Evolutionary conservation across 2,113 vertebrate species (phyloP).

Genomic region (Cyprinodon brontotheroides): DNA sequence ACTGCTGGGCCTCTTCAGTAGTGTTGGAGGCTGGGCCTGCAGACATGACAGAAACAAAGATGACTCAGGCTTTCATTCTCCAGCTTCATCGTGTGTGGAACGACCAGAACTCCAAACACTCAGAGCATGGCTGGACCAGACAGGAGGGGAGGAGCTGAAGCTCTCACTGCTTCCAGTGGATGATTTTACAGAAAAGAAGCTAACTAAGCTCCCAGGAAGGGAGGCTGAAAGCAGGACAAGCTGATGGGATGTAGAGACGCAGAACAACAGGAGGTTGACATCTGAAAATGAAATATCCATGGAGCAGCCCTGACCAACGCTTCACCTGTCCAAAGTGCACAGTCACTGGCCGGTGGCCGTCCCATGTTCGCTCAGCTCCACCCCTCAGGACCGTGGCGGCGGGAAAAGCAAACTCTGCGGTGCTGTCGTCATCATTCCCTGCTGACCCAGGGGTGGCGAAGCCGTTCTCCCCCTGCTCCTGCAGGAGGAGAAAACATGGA

Average conservation of each 20-base stretch:
- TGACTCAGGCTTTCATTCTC: not conserved
- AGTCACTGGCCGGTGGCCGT: conserved; percentile 88
- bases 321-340: conserved; percentile 93
- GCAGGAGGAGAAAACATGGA: conserved; percentile 41
- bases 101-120: not conserved
- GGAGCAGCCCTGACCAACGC: too few relatives aligned
- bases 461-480: conserved; percentile 94
- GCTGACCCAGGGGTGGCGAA: conserved; percentile 77
- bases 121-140: not conserved
- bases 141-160: not conserved
- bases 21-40: conserved; percentile 88
- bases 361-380: conserved; percentile 70
- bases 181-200: not conserved
- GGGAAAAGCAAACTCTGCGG: conserved; percentile 41
- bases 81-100: not conserved
- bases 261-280: too few relatives aligned
- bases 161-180: not conserved
- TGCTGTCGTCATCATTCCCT: conserved; percentile 66
- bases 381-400: conserved; percentile 81
- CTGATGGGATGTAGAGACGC: not conserved
- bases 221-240: not conserved
- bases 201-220: not conserved
- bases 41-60: not conserved
- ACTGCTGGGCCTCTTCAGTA: conserved; percentile 89
- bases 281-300: too few relatives aligned